Evolutionary conservation across 2,113 vertebrate genomes (phyloP).

Genomic region (Apodemus speciosus): DNA sequence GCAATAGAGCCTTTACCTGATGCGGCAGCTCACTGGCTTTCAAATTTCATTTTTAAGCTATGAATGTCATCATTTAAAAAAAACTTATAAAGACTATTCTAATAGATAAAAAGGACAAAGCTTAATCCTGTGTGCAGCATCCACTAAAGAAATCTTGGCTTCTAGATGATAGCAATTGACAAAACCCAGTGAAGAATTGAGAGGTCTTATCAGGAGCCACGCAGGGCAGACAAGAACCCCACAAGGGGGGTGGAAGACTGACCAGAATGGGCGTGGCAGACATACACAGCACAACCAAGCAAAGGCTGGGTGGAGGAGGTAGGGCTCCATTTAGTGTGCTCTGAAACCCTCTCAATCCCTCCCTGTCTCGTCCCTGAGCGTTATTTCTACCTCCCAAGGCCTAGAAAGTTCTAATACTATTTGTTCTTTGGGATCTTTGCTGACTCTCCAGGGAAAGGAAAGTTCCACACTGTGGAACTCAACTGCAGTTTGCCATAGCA

Average conservation of each 20-base stretch:
- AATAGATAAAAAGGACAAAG: background rate
- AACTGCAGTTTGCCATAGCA: conserved; percentile 1
- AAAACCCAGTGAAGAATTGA: background rate
- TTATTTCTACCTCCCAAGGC: background rate
- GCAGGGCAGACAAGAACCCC: background rate
- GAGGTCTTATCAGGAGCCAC: background rate
- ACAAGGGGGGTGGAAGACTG: background rate
- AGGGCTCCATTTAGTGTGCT: background rate
- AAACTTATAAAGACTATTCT: background rate
- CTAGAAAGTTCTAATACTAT: background rate
- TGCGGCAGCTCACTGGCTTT: background rate
- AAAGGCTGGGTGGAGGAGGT: background rate
- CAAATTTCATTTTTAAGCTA: conserved; percentile 3
- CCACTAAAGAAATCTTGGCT: background rate
- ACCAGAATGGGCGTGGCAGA: background rate
- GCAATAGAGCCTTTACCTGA: background rate
- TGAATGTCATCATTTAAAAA: background rate
- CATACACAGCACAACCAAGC: background rate
- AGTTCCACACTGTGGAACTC: background rate
- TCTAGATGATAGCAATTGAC: background rate
- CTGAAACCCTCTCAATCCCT: background rate
- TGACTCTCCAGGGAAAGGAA: background rate
- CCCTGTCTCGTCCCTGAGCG: background rate
- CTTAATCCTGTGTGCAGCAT: background rate
- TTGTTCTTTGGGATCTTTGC: background rate